Conservation (phyloP, 1,140 invertebrate genomes). For the Ceratina calcarata region DNA sequence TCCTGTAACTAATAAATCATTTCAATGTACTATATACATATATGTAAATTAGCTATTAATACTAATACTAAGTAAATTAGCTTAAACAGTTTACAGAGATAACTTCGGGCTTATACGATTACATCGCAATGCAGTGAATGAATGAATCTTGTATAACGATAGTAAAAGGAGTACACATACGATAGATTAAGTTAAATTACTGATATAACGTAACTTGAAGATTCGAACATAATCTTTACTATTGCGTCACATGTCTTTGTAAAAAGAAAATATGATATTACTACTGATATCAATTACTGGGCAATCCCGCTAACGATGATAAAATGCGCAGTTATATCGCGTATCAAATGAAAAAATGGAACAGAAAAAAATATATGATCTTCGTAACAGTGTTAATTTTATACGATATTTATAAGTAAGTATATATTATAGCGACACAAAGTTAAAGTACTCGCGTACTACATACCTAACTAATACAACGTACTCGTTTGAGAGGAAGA, state of each 20-base stretch:
- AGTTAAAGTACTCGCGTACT: slow-evolving; percentile 1
- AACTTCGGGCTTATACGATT: neutral
- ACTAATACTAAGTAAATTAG: neutral
- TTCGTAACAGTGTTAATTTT: neutral
- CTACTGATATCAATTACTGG: neutral
- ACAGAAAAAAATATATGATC: neutral
- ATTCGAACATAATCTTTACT: neutral
- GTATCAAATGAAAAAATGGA: neutral
- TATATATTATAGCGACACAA: neutral
- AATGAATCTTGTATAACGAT: too few species aligned
- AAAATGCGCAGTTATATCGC: slow-evolving; percentile 38
- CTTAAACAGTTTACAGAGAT: neutral
- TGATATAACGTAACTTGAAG: neutral
- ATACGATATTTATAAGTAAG: neutral
- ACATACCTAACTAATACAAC: slow-evolving; percentile 31
- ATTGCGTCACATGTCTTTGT: neutral
- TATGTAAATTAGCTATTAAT: too few species aligned
- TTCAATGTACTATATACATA: neutral
- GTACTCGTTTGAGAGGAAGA: slow-evolving; percentile 50
- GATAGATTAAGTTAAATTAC: neutral
- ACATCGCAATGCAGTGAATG: too few species aligned
- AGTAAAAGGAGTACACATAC: too few species aligned
- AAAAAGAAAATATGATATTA: slow-evolving; percentile 2
- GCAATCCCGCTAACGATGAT: neutral
- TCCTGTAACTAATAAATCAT: slow-evolving; percentile 47